Conservation (phyloP, 2,888 invertebrate species). For the Ceramica pisi region DNA sequence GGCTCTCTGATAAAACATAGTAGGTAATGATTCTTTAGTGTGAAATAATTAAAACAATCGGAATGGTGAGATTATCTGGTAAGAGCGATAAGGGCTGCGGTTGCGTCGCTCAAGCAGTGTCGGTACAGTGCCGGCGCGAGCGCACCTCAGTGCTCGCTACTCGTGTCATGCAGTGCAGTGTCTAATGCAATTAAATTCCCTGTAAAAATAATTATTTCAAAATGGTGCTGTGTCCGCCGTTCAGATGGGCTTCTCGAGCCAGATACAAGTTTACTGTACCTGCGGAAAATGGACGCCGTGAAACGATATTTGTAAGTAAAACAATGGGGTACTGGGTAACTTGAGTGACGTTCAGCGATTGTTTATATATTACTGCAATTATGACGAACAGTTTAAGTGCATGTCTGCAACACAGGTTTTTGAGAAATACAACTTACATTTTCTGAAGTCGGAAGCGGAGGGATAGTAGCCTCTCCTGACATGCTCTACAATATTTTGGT, state of each 20-base stretch:
- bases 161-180: slow-evolving; percentile 47
- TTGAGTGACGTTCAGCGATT: neutral
- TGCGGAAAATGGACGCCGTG: slow-evolving; percentile 73
- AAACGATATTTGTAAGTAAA: slow-evolving; percentile 84
- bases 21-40: slow-evolving; percentile 83
- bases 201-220: slow-evolving; percentile 45
- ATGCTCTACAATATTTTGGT: neutral
- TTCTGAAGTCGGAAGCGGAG: neutral
- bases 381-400: neutral
- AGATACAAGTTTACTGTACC: slow-evolving; percentile 80
- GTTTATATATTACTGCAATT: slow-evolving; percentile 17
- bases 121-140: slow-evolving; percentile 77
- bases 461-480: neutral
- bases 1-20: slow-evolving; percentile 85
- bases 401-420: neutral
- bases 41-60: slow-evolving; percentile 90
- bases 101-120: slow-evolving; percentile 80
- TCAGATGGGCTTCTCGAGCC: slow-evolving; percentile 83
- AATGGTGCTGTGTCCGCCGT: slow-evolving; percentile 88
- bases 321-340: slow-evolving; percentile 3
- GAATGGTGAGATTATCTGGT: slow-evolving; percentile 86
- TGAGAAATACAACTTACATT: neutral
- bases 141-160: slow-evolving; percentile 77
- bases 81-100: slow-evolving; percentile 83
- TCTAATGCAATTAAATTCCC: slow-evolving; percentile 41